Conservation (phyloP, 2,888 invertebrate genomes). For the Caenorhabditis uteleia region DNA sequence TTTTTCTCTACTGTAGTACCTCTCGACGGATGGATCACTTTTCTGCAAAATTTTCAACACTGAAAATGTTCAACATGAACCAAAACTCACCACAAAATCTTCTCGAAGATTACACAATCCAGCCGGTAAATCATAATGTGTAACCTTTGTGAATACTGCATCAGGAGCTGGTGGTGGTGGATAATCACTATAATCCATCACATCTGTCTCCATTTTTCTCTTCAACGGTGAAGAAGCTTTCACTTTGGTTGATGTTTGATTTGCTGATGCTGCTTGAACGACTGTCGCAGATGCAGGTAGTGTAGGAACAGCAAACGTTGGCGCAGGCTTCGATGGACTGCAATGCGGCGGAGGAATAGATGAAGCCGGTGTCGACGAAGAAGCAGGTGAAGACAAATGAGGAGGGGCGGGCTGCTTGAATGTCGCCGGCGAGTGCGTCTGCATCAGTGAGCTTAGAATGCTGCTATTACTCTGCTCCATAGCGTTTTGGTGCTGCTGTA, state of each 20-base stretch:
- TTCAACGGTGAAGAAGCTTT: conserved; percentile 18
- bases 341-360: too few relatives aligned
- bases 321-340: conserved; percentile 3
- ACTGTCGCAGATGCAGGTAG: conserved; percentile 22
- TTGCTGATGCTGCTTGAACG: conserved; percentile 11
- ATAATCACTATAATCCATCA: too few relatives aligned
- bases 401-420: too few relatives aligned
- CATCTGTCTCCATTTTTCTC: too few relatives aligned
- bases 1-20: conserved; percentile 2
- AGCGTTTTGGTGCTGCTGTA: too few relatives aligned
- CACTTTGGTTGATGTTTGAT: conserved; percentile 16
- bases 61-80: background rate
- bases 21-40: conserved; percentile 3
- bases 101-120: background rate
- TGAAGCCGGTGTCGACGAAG: too few relatives aligned
- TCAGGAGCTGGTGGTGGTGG: conserved; percentile 4
- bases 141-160: conserved; percentile 6
- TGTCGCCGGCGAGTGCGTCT: too few relatives aligned
- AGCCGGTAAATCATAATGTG: conserved; percentile 12
- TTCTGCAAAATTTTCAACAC: background rate
- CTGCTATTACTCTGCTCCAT: too few relatives aligned
- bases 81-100: background rate
- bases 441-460: too few relatives aligned
- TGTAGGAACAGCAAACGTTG: conserved; percentile 28
- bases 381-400: too few relatives aligned